A percentile compares a stretch with the other conserved stretches of the same genome.
Evolutionary conservation across 2,113 vertebrate species (phyloP).

Genomic region (Pelecanoides urinatrix): DNA sequence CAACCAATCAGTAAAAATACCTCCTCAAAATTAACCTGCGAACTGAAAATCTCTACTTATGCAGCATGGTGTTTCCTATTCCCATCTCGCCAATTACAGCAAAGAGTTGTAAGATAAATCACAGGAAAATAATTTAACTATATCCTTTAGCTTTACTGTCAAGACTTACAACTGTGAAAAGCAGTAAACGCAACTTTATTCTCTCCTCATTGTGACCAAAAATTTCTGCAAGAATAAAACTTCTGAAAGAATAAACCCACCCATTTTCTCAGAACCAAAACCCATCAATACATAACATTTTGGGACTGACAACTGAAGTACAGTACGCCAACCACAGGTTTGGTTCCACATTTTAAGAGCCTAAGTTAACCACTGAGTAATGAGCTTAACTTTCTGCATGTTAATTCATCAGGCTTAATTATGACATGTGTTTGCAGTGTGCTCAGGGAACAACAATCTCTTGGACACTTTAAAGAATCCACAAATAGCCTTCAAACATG

Average conservation of each 20-base stretch:
- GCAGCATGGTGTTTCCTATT: background rate
- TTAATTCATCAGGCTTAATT: constrained; percentile 13
- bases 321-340: background rate
- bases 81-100: background rate
- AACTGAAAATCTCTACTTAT: background rate
- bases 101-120: background rate
- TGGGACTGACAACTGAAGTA: background rate
- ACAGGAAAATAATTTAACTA: background rate
- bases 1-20: background rate
- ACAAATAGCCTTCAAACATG: constrained; percentile 33
- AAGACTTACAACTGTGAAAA: background rate
- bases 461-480: constrained; percentile 12
- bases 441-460: background rate
- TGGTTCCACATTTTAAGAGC: background rate
- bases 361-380: background rate
- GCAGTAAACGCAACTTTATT: background rate
- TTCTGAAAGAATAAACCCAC: background rate
- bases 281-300: background rate
- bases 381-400: background rate
- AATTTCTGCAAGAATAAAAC: background rate
- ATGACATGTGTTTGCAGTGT: background rate
- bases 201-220: background rate
- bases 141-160: background rate
- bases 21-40: background rate
- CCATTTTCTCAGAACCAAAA: background rate